phyloP scores from a whole-genome alignment of 2,888 invertebrate species.

The Danaus chrysippus region DNA sequence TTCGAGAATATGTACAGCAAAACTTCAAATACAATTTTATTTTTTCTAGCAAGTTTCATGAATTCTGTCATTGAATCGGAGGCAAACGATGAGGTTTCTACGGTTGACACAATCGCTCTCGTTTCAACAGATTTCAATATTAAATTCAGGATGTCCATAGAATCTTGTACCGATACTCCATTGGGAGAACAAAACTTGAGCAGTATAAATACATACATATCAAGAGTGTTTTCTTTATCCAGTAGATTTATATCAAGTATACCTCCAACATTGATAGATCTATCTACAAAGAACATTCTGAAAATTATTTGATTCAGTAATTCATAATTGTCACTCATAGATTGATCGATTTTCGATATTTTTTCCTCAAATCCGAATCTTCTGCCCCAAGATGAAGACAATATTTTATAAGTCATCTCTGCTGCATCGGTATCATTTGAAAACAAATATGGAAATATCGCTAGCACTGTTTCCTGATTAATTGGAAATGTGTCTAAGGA shows the following conservation, averaged over 20 bases:
- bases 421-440: conserved; percentile 62
- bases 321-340: conserved; percentile 42
- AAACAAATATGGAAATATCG: conserved; percentile 81
- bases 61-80: conserved; percentile 52
- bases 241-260: conserved; percentile 50
- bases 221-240: conserved; percentile 51
- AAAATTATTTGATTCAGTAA: conserved; percentile 53
- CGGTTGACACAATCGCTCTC: conserved; percentile 51
- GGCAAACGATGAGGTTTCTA: conserved; percentile 49
- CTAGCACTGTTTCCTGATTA: conserved; percentile 78
- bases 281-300: conserved; percentile 52
- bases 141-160: conserved; percentile 60
- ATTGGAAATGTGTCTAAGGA: conserved; percentile 61
- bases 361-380: conserved; percentile 49
- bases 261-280: conserved; percentile 44
- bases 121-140: conserved; percentile 62
- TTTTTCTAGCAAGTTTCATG: conserved; percentile 53
- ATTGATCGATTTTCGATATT: conserved; percentile 38
- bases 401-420: conserved; percentile 51
- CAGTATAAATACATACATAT: conserved; percentile 63
- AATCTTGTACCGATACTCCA: conserved; percentile 53
- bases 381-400: conserved; percentile 60
- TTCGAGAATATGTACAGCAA: conserved; percentile 75
- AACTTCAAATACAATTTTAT: conserved; percentile 76
- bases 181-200: conserved; percentile 66